Conservation (phyloP, 2,797 vertebrate genomes). For the Cyprinella venusta region DNA sequence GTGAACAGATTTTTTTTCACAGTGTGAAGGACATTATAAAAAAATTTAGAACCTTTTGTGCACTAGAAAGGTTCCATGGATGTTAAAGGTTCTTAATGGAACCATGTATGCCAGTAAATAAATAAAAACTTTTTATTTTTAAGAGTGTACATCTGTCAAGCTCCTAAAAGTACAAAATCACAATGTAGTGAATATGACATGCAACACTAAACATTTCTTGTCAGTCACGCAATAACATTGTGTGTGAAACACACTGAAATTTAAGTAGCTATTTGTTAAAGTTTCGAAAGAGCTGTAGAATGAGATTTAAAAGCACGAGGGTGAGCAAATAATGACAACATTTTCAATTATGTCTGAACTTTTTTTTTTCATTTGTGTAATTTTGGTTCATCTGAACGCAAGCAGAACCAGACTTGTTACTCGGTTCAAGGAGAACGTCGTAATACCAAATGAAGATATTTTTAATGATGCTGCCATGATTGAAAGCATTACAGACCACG, state of each 20-base stretch:
- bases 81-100: not conserved
- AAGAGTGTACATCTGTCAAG: too few relatives aligned
- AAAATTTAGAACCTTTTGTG: not conserved
- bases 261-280: not conserved
- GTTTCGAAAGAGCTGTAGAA: not conserved
- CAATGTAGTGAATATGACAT: not conserved
- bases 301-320: not conserved
- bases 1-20: not conserved
- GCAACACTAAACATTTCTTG: too few relatives aligned
- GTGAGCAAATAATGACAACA: not conserved
- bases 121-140: not conserved
- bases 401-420: slow-evolving; percentile 28
- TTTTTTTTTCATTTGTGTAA: too few relatives aligned
- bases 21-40: not conserved
- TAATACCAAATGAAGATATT: slow-evolving; percentile 60
- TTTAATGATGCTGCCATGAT: slow-evolving; percentile 56
- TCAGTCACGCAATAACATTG: not conserved
- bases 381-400: slow-evolving; percentile 15
- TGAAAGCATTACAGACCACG: slow-evolving; percentile 46
- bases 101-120: not conserved
- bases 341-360: not conserved
- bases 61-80: not conserved
- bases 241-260: not conserved
- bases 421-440: slow-evolving; percentile 17
- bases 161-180: not conserved